Base-by-base conservation (phyloP, 2,888 invertebrate species). In the Synergus gifuensis region DNA sequence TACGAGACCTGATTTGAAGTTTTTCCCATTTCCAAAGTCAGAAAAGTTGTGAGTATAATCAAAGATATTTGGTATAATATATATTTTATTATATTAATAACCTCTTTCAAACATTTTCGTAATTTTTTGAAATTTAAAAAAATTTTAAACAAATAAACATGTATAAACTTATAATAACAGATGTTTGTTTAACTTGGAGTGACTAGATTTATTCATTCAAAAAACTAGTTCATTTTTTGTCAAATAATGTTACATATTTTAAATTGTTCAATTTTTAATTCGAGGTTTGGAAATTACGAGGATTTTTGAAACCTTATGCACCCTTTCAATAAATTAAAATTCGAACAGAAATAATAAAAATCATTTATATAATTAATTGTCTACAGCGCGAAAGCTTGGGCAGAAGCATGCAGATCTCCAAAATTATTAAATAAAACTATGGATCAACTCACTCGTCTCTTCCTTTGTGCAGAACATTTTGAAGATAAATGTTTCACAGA, bases 21-120 rank as follows among this genome's bases (percentile, higher is more conserved):
- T 60, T 60, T 60, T 60, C 60, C 11, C 22, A 12, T 60, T 60
- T 60, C 60, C 60, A 22, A 60, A 22, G 60, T 60, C 60, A 60
- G 60, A 60, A 12, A 18, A 60, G 1, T 22, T 22, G 60, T 60
- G 5, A 60, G 60, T 60, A 60, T n/a, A 46, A 28, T 28, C 22
- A 28, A 28, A 28, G 2, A 28, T 28, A 28, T 28, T 28, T 28
- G 22, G 22, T 11, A 60, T 60, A 22, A 36, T 28, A 36, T 36
- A 36, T 36, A 4, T 36, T 60, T 11, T 22, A 60, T 22, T 0
- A 60, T 18, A 12, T 4, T 8, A 22, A 22, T 60, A 60, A 22
- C 22, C 4, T 22, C 12, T 60, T 12, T 22, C 8, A 22, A 12
- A 22, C 22, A 22, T 22, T 22, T 22, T 60, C 11, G 2, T 60